Percentiles rank a stretch among this genome's conserved stretches.
Conservation (phyloP, 2,113 vertebrate species). For the Lycocorax pyrrhopterus region DNA sequence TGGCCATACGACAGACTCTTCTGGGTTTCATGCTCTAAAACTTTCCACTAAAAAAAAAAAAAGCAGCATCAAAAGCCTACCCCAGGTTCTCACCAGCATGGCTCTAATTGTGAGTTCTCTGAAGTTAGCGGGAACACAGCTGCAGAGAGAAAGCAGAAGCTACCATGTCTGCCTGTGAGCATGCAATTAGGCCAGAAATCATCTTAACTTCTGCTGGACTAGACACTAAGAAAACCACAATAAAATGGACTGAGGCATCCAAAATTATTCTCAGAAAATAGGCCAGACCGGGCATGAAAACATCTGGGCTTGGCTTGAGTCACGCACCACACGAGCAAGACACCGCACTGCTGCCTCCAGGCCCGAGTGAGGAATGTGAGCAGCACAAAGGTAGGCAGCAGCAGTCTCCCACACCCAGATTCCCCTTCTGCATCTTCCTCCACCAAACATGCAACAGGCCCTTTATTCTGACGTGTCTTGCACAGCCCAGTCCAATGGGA, state of each 20-base stretch:
- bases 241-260: constrained; percentile 29
- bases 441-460: not conserved
- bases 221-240: constrained; percentile 54
- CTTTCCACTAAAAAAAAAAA: not conserved
- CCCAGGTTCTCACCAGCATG: not conserved
- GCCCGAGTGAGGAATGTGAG: constrained; percentile 1
- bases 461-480: not conserved
- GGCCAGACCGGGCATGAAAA: constrained; percentile 49
- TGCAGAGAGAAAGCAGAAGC: not conserved
- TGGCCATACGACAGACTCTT: not conserved
- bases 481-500: not conserved
- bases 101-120: not conserved
- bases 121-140: not conserved
- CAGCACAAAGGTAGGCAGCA: not conserved
- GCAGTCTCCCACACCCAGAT: not conserved
- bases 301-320: constrained; percentile 45
- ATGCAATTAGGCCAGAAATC: not conserved
- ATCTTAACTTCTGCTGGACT: not conserved
- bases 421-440: not conserved
- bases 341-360: not conserved
- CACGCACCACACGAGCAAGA: constrained; percentile 14
- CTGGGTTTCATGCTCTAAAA: not conserved
- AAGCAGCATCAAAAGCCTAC: not conserved
- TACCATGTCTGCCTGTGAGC: not conserved
- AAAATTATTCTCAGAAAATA: constrained; percentile 37